phyloP scores from a whole-genome alignment of 2,888 invertebrate genomes.

The Morinoia aosen region DNA sequence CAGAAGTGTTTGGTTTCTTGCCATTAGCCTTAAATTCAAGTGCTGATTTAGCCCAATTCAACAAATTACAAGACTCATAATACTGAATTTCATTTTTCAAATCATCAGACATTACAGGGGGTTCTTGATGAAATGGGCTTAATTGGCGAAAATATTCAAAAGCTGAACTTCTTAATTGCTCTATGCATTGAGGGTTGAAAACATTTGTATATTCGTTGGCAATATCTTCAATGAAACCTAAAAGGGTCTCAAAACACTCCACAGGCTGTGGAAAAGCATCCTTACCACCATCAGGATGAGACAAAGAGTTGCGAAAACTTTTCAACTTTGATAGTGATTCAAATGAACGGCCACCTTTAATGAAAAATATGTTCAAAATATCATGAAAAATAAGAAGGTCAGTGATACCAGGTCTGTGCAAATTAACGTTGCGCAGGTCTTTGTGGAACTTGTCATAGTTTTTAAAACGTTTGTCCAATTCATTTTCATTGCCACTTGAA shows the following conservation, averaged over 20 bases:
- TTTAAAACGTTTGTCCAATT: neutral
- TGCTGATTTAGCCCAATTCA: neutral
- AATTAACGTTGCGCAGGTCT: neutral
- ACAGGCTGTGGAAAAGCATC: neutral
- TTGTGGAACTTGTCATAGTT: neutral
- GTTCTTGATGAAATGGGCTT: neutral
- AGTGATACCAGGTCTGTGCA: neutral
- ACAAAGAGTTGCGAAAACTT: neutral
- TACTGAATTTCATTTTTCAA: neutral
- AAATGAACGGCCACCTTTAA: neutral
- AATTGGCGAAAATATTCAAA: neutral
- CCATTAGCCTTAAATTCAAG: neutral
- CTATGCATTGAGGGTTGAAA: neutral
- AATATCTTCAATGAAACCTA: neutral
- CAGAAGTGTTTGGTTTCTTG: neutral
- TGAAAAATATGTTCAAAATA: neutral
- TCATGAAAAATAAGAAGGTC: neutral
- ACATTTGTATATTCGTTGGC: neutral
- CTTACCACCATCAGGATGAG: neutral
- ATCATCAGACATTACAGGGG: neutral
- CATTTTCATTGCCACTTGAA: neutral
- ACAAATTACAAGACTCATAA: neutral
- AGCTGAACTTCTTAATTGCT: neutral
- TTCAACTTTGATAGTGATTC: neutral
- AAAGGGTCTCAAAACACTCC: neutral